Evolutionary conservation across 2,888 invertebrate species (phyloP), one percentile per base, ranked within the genome.

Genomic region (Arrhopalites spinosus): DNA sequence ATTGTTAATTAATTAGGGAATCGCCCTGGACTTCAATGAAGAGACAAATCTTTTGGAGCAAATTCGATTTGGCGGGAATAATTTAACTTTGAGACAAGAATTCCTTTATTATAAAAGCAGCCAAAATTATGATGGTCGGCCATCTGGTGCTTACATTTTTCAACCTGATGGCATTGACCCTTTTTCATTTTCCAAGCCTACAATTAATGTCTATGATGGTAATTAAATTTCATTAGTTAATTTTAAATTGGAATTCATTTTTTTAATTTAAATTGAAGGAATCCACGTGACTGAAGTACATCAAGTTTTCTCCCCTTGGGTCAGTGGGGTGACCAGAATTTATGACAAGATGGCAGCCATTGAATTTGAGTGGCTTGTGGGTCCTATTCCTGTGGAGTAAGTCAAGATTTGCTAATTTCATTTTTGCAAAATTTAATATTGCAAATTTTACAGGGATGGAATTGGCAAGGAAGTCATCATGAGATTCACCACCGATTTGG

Each of bases 131-230:
- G 83, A 85, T 0, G 89, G 89, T 80, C 87, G 95, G 76, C 91
- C 95, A 0, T 96, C 97, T 0, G 98, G 98, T 0, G 98, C 98
- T 0, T 98, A 98, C 83, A 92, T 97, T 47, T 94, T 95, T 85
- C 87, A 94, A 70, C 94, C 94, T 0, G 88, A 88, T 63, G 86
- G 86, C 0, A 85, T 87, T 0, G 83, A 87, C 0, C 83, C 84
- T 2, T 79, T 83, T 30, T 83, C 88, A n/a, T 77, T 85, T 0
- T 79, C 83, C 5, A 81, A 80, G 0, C 86, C 85, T 0, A 75
- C 70, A 23, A 80, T 78, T 29, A 74, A 75, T 23, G 78, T 83
- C 5, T 80, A 75, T 59, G 76, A 79, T 68, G 79, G 80, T 79
- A 53, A 53, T 20, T 53, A 25, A 3, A 23, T 59, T 11, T 53